Evolutionary conservation across 2,888 invertebrate genomes (phyloP), one percentile per base, ranked within the genome.

Genomic region (Agriopis marginaria): DNA sequence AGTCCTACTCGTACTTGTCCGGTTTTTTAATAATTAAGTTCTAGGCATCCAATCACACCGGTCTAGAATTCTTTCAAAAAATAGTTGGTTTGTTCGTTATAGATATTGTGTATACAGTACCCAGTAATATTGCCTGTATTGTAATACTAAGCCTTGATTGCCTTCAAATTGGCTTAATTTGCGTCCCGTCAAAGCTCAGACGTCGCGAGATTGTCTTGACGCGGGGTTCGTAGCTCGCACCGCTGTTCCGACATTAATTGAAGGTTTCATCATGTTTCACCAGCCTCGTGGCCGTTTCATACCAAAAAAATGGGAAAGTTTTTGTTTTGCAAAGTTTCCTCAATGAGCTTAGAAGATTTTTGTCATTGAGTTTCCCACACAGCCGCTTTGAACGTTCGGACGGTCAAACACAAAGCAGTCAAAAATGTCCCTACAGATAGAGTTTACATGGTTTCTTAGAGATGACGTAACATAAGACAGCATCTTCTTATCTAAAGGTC

Each of bases 161-260:
- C 62, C 39, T 66, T 40, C 40, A 68, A 74, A 72, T 75, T 74
- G 74, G 50, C 44, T 62, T 66, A 69, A 75, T 74, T 75, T 69
- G 68, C 64, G 55, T 55, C 49, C 23, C 62, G 45, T 60, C 66
- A 67, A 11, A 55, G 56, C 69, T 71, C 63, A 60, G 68, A 65
- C 56, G 67, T 39, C 47, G 54, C 32, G n/a, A 63, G 59, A 65
- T 50, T 58, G 65, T 53, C 17, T 62, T 56, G 65, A 65, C 39
- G 60, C 42, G 53, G 42, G 54, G 44, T 68, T 23, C 53, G 53
- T 32, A 14, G 49, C 58, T 39, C 23, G 17, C 32, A 54, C 55
- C 56, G 65, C 47, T 45, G 7, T 32, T 53, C 17, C 50, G 39
- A 11, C 50, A 61, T 39, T 63, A 63, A 63, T 65, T 62, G 45